These are phyloP conservation scores for Enhydra lutris DNA, from an alignment of 2,113 vertebrate genomes.

Conservation along the genomic window DNA sequence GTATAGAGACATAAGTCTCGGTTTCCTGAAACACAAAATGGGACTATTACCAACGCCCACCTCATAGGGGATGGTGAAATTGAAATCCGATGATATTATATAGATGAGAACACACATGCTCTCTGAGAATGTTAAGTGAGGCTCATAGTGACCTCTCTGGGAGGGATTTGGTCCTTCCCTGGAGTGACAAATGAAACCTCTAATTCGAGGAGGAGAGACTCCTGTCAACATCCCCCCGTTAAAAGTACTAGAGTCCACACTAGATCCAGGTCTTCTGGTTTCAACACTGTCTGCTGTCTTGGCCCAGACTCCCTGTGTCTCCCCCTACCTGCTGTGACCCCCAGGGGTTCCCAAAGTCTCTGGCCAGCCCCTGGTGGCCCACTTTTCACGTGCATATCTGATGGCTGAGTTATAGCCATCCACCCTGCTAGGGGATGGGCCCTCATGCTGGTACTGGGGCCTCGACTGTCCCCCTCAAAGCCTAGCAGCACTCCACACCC, in stretches of 20 bases:
- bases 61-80: background rate
- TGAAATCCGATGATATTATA: background rate
- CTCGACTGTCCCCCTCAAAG: background rate
- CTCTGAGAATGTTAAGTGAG: background rate
- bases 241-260: background rate
- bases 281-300: background rate
- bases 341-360: background rate
- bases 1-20: background rate
- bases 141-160: background rate
- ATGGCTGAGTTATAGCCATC: background rate
- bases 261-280: background rate
- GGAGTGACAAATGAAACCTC: background rate
- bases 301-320: background rate
- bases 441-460: background rate
- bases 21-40: background rate
- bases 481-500: background rate
- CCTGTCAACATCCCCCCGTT: background rate
- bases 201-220: background rate
- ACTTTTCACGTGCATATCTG: background rate
- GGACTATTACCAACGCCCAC: background rate
- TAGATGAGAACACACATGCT: background rate
- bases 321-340: background rate
- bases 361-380: background rate
- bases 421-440: no score
- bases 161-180: background rate